Evolutionary conservation across 2,797 vertebrate genomes (phyloP).

Genomic region (Gallinago nigripennis): DNA sequence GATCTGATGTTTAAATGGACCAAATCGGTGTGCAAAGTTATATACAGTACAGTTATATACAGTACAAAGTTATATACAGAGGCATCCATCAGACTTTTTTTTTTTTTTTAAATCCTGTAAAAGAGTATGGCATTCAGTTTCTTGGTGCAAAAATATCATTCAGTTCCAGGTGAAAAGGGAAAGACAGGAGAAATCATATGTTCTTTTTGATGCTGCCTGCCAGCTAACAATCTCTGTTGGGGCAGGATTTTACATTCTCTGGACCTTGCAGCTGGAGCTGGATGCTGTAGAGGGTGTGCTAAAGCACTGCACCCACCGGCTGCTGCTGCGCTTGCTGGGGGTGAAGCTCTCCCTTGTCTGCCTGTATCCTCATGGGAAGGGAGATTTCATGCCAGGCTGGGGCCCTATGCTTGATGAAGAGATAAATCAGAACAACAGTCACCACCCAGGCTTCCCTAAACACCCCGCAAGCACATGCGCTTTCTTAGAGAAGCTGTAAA

Average conservation of each 20-base stretch:
- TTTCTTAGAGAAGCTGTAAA: background rate
- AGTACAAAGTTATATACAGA: background rate
- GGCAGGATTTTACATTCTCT: background rate
- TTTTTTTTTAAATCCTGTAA: background rate
- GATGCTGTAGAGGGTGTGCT: background rate
- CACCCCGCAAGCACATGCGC: background rate
- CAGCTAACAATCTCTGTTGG: background rate
- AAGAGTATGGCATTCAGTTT: background rate
- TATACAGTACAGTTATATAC: background rate
- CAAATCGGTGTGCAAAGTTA: background rate
- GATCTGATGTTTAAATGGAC: background rate
- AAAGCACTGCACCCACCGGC: background rate
- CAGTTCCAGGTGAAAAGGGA: background rate
- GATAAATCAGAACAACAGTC: background rate
- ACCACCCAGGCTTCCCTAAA: background rate
- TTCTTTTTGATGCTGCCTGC: background rate
- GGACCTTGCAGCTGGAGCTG: background rate
- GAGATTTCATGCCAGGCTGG: background rate
- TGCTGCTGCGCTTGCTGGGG: rapidly evolving
- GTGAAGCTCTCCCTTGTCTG: background rate
- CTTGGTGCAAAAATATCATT: background rate
- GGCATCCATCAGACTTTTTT: background rate
- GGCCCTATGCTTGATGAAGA: background rate
- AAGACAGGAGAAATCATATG: background rate
- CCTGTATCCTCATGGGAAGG: background rate